These are phyloP conservation scores for Steinernema scapterisci DNA, from an alignment of 2,888 invertebrate species.

Conservation along the genomic window DNA sequence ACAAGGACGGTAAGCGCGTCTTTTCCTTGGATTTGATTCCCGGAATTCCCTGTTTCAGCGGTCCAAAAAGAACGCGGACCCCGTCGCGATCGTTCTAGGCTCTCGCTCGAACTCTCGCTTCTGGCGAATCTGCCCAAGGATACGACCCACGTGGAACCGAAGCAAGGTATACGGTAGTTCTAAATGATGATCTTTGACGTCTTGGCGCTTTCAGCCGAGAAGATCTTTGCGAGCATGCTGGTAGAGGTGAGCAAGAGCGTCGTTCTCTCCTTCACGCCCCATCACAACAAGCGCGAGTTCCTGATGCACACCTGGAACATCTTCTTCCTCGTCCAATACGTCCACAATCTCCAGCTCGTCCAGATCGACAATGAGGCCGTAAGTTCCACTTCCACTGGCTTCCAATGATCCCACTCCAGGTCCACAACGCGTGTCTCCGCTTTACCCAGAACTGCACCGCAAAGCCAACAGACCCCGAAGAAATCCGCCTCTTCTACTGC, in stretches of 20 bases:
- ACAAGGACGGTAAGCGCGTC: conserved; percentile 75
- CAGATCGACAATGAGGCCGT: background rate
- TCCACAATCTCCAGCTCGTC: background rate
- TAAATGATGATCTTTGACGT: background rate
- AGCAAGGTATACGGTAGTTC: conserved; percentile 6
- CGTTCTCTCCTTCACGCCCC: conserved; percentile 13
- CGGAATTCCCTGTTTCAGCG: conserved; percentile 71
- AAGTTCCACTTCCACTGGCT: background rate
- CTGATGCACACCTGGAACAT: conserved; percentile 17
- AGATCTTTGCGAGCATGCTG: conserved; percentile 20
- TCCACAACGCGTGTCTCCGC: background rate
- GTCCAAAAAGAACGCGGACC: conserved; percentile 86
- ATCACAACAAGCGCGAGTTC: background rate
- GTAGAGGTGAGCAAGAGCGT: conserved; percentile 15
- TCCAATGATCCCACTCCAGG: background rate
- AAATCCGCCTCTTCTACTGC: conserved; percentile 48
- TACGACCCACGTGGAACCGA: background rate
- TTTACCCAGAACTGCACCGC: background rate
- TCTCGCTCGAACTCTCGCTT: conserved; percentile 12
- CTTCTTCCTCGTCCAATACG: conserved; percentile 12
- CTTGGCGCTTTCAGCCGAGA: background rate
- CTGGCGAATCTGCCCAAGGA: conserved; percentile 6
- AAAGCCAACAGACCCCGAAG: conserved; percentile 42
- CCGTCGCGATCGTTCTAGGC: conserved; percentile 69
- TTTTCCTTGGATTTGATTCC: background rate